phyloP scores from a whole-genome alignment of 2,888 invertebrate genomes.

The Drosophila mimetica region DNA sequence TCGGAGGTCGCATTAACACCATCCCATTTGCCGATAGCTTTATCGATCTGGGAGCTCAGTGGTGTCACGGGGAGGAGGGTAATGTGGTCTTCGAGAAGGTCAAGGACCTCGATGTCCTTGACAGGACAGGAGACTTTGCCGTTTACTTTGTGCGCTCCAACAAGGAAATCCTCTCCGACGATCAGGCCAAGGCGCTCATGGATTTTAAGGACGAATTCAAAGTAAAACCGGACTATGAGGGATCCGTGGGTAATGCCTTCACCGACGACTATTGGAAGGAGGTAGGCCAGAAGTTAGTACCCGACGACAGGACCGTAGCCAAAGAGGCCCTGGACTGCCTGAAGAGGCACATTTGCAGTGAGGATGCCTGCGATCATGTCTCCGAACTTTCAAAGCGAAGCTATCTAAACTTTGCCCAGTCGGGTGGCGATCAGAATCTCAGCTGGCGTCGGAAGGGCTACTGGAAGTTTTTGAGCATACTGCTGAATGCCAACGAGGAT shows the following conservation, averaged over 20 bases:
- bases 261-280: constrained; percentile 71
- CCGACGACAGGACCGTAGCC: constrained; percentile 80
- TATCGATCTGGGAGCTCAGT: constrained; percentile 91
- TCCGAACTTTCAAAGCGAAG: constrained; percentile 86
- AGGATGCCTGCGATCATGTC: constrained; percentile 88
- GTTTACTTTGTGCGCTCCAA: constrained; percentile 80
- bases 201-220: constrained; percentile 76
- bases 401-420: constrained; percentile 85
- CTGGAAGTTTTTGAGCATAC: constrained; percentile 87
- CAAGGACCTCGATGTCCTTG: constrained; percentile 70
- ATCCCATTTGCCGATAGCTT: constrained; percentile 86
- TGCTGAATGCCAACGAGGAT: constrained; percentile 84
- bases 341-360: constrained; percentile 83
- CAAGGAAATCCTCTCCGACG: constrained; percentile 80
- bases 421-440: constrained; percentile 88
- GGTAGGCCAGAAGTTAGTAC: constrained; percentile 61
- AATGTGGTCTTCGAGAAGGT: constrained; percentile 87
- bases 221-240: constrained; percentile 57
- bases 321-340: constrained; percentile 87
- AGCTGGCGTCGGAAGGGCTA: constrained; percentile 91
- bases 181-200: constrained; percentile 55
- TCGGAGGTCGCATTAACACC: constrained; percentile 88
- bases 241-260: constrained; percentile 80
- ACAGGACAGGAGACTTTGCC: constrained; percentile 61
- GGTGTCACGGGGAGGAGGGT: constrained; percentile 88